A percentile compares a stretch with the other conserved stretches of the same genome.
Evolutionary conservation across 1,140 invertebrate genomes (phyloP).

Genomic region (Lasaia peninsularis): DNA sequence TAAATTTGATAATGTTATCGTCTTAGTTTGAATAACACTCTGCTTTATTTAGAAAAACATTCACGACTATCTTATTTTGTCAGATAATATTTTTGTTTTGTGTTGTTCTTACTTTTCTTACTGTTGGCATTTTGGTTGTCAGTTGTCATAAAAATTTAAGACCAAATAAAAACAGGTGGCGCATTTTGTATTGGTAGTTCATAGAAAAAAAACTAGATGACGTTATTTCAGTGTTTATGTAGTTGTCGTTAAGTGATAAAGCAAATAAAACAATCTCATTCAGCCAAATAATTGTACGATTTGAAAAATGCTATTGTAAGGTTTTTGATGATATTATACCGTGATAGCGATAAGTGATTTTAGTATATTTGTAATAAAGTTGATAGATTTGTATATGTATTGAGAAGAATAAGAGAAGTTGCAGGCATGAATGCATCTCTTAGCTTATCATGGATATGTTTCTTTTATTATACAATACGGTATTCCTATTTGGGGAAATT

Average conservation of each 20-base stretch:
- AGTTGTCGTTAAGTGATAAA: neutral
- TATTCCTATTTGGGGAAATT: no score
- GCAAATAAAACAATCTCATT: neutral
- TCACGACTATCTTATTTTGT: neutral
- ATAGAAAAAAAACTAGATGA: neutral
- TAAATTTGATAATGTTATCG: neutral
- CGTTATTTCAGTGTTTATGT: neutral
- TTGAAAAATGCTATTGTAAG: no score
- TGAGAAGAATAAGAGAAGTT: no score
- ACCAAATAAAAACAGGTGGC: neutral
- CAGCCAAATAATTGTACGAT: neutral
- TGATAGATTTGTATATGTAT: no score
- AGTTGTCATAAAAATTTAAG: neutral
- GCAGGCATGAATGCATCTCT: no score
- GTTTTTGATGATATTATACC: neutral
- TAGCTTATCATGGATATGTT: no score
- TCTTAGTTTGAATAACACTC: neutral
- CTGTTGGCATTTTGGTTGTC: neutral
- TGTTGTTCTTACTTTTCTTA: neutral
- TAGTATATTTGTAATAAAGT: no score
- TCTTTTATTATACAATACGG: no score
- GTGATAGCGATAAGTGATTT: no score
- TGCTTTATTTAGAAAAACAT: neutral
- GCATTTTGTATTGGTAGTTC: neutral
- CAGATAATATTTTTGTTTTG: neutral